Percentiles rank a stretch among this genome's conserved stretches.
Evolutionary conservation across 1,140 invertebrate genomes (phyloP).

Genomic region (Hylaeus anthracinus): DNA sequence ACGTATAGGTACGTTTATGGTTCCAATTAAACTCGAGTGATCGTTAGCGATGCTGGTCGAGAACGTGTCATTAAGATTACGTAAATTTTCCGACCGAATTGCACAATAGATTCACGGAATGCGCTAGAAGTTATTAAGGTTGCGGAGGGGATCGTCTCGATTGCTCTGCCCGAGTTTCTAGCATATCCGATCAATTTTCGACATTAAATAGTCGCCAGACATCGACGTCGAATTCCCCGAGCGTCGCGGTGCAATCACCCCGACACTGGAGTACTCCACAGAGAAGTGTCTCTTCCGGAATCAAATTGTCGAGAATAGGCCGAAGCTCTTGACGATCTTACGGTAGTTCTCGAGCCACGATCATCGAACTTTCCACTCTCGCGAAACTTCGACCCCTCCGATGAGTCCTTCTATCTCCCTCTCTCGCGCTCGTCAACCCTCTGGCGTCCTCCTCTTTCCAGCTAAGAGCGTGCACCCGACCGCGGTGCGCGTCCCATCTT

Average conservation of each 20-base stretch:
- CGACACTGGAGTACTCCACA: constrained; percentile 38
- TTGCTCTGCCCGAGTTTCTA: neutral
- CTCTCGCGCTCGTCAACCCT: constrained; percentile 16
- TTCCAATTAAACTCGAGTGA: constrained; percentile 38
- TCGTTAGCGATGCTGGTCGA: neutral
- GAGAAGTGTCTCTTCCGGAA: constrained; percentile 53
- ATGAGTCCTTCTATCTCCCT: neutral
- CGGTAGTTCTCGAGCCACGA: constrained; percentile 60
- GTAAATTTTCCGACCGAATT: neutral
- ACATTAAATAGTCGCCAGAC: constrained; percentile 38
- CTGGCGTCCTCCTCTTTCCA: neutral
- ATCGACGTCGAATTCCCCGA: constrained; percentile 15
- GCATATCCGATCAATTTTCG: constrained; percentile 46
- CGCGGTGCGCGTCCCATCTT: constrained; percentile 13
- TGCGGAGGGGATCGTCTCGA: neutral
- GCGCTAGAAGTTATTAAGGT: neutral
- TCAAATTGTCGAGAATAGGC: constrained; percentile 65
- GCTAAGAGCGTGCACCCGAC: neutral
- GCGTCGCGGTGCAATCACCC: constrained; percentile 37
- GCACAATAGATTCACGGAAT: neutral
- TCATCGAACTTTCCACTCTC: constrained; percentile 65
- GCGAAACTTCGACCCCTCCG: constrained; percentile 47
- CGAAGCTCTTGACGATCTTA: constrained; percentile 52
- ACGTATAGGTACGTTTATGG: neutral
- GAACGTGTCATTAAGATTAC: constrained; percentile 1